These are phyloP conservation scores for Mesembrinibis cayennensis DNA, from an alignment of 2,113 vertebrate genomes.

Conservation along the genomic window DNA sequence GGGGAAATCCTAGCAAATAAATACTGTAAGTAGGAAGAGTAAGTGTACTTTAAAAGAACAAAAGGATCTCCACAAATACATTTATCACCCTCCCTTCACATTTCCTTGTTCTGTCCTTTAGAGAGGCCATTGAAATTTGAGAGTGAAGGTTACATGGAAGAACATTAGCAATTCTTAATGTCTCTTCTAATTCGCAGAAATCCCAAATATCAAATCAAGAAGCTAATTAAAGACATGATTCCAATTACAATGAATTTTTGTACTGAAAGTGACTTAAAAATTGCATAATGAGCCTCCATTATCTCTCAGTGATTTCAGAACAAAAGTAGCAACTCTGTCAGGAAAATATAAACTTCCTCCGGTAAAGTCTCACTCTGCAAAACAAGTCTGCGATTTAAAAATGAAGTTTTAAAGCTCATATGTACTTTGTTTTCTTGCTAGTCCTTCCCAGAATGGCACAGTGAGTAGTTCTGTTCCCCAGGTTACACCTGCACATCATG, in stretches of 20 bases:
- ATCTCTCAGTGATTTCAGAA: slow-evolving; percentile 1
- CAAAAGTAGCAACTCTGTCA: background rate
- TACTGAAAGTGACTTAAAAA: background rate
- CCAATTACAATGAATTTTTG: background rate
- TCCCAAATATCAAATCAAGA: background rate
- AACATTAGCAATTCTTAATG: slow-evolving; percentile 1
- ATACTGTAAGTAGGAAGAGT: background rate
- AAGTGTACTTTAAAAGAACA: background rate
- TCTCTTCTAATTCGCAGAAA: background rate
- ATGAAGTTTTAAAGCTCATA: background rate
- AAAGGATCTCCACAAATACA: background rate
- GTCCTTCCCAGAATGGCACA: background rate
- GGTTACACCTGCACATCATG: background rate
- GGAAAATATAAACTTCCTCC: background rate
- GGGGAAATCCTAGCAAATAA: background rate
- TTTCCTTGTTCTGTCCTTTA: background rate
- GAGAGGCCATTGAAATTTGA: background rate
- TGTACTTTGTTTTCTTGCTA: background rate
- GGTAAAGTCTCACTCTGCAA: background rate
- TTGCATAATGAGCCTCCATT: background rate
- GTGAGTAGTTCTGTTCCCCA: background rate
- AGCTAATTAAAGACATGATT: slow-evolving; percentile 3
- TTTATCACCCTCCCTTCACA: background rate
- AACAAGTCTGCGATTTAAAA: background rate
- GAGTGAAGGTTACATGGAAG: background rate